A percentile compares a stretch with the other conserved stretches of the same genome.
Conservation (phyloP, 2,888 invertebrate species). For the Eupithecia vulgata region DNA sequence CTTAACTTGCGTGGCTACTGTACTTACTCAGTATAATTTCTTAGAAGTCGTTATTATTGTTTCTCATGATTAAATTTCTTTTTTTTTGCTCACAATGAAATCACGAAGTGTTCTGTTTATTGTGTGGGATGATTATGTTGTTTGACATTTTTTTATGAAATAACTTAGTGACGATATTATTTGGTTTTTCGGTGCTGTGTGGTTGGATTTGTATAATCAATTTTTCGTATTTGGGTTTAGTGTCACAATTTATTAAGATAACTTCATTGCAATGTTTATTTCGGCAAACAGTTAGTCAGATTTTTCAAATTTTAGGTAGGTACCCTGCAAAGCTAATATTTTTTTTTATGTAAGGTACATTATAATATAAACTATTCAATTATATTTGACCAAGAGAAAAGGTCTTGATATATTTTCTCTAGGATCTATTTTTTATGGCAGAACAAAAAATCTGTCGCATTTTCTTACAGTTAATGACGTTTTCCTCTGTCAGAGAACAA, state of each 20-base stretch:
- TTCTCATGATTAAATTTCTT: constrained; percentile 84
- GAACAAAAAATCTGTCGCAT: neutral
- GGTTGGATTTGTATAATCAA: neutral
- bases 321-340: neutral
- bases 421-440: neutral
- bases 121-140: constrained; percentile 64
- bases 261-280: neutral
- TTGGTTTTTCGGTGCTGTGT: constrained; percentile 24
- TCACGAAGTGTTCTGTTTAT: constrained; percentile 70
- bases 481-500: neutral
- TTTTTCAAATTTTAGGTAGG: neutral
- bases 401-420: neutral
- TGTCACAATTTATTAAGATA: neutral
- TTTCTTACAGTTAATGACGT: neutral
- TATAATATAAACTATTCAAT: neutral
- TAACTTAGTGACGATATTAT: constrained; percentile 38
- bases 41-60: constrained; percentile 82
- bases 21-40: constrained; percentile 82
- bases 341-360: too few species aligned
- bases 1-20: constrained; percentile 82
- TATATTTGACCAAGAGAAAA: neutral
- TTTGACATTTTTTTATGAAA: constrained; percentile 57
- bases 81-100: constrained; percentile 80
- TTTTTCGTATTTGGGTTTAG: neutral
- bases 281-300: neutral